Evolutionary conservation across 37 sponge, comb jelly and placozoan species (phyloP).

Genomic region (Hexactinellida sp.): DNA sequence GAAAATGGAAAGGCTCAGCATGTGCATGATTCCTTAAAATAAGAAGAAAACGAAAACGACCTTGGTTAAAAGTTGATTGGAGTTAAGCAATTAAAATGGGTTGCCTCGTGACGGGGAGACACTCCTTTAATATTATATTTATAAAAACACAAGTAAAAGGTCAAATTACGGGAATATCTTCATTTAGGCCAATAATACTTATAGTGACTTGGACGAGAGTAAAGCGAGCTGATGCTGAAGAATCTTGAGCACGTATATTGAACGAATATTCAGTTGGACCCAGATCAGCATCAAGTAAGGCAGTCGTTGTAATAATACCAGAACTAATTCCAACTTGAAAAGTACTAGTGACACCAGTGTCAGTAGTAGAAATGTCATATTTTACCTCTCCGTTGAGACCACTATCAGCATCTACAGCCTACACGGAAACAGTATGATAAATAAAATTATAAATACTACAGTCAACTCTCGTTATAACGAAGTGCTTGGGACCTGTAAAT

Average conservation of each 20-base stretch:
- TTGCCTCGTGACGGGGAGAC: no score
- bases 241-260: background rate
- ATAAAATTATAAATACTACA: no score
- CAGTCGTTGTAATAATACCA: background rate
- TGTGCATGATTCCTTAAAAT: no score
- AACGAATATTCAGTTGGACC: background rate
- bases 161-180: background rate
- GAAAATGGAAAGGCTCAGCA: no score
- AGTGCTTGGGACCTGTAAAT: no score
- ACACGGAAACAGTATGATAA: background rate
- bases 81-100: no score
- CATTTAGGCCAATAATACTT: background rate
- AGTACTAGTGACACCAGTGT: background rate
- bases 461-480: no score
- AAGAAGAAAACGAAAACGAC: no score
- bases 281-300: background rate
- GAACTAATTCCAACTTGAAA: background rate
- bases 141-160: no score
- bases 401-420: background rate
- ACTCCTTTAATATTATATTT: no score
- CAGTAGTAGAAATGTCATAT: background rate
- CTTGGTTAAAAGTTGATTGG: no score
- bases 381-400: background rate
- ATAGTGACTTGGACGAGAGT: background rate
- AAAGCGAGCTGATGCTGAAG: background rate